Percentiles rank a stretch among this genome's conserved stretches.
phyloP scores from a whole-genome alignment of 2,113 vertebrate species.

The Elephantulus edwardii region DNA sequence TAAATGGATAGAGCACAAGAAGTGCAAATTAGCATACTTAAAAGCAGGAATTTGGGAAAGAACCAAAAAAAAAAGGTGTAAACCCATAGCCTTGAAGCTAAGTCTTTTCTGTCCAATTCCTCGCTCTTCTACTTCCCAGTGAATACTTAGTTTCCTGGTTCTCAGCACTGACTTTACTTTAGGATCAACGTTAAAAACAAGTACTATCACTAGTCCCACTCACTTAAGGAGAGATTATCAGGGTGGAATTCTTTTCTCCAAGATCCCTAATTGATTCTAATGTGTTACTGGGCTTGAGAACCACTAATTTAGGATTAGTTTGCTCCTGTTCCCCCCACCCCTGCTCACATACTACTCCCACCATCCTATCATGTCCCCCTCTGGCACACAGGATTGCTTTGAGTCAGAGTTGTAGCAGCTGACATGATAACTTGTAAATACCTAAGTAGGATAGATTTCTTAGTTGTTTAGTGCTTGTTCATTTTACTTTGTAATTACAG shows the following conservation, averaged over 20 bases:
- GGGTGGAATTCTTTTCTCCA: neutral
- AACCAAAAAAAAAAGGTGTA: neutral
- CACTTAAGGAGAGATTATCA: neutral
- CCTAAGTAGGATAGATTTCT: neutral
- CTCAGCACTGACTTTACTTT: neutral
- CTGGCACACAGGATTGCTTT: too few relatives aligned
- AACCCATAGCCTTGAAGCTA: neutral
- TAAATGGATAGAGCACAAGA: too few relatives aligned
- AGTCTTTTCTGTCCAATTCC: neutral
- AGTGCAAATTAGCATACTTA: too few relatives aligned
- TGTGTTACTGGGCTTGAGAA: neutral
- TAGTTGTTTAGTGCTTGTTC: neutral
- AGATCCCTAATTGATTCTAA: neutral
- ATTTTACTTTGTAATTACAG: slow-evolving; percentile 8
- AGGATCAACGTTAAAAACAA: neutral
- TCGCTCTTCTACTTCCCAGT: neutral
- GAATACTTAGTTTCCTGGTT: neutral
- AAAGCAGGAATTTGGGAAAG: too few relatives aligned
- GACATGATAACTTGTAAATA: neutral
- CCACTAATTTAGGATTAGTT: neutral
- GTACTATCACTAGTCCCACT: neutral
- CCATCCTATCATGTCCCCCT: too few relatives aligned
- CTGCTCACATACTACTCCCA: too few relatives aligned
- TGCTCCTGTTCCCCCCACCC: neutral
- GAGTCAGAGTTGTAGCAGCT: neutral